Base-by-base conservation (phyloP, 2,113 vertebrate species). In the Ptychochromis oligacanthus region DNA sequence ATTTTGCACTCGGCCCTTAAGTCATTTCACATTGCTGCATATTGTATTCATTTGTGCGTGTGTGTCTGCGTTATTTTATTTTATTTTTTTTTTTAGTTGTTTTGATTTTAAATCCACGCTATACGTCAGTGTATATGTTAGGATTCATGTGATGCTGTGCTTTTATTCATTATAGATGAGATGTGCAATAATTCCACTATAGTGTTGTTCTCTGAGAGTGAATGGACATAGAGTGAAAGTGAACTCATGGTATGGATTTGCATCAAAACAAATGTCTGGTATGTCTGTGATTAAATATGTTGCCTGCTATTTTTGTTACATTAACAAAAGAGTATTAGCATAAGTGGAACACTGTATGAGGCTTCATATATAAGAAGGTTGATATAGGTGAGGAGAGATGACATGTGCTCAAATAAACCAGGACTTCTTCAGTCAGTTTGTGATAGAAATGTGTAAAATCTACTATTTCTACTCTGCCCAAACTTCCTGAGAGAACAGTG, bases 161-260 rank as follows among this genome's bases (percentile, higher is more conserved):
- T 90, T 91, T 49, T 65, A 38, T 88, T 87, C 59, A 11, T 70
- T 82, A 58, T 87, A 88, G 79, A 67, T 88, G 43, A 87, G 11
- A 87, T 87, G 92, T 94, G 93, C 92, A 94, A 94, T 93, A 93
- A 88, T 80, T 91, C 55, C 64, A 24, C 75, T 56, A 7, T 61
- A 38, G 36, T 78, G 52, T 80, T 81, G 77, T 84, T 43, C 72
- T 60, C 46, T 77, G 58, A 84, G 78, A 82, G 36, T 18, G 76
- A 80, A 40, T 74, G 15, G 59, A 56, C 52, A 8, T 40, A 83
- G 79, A 64, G 57, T 75, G 80, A 22, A 74, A 72, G 62, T 75
- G 76, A 79, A 77, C 43, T 49, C 43, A 17, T 43, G 22, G 18
- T 15, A 61, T 81, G 61, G 61, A 78, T 78, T 75, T 85, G 55